Base-by-base conservation (phyloP, 2,113 vertebrate species). In the Arizona elegans region DNA sequence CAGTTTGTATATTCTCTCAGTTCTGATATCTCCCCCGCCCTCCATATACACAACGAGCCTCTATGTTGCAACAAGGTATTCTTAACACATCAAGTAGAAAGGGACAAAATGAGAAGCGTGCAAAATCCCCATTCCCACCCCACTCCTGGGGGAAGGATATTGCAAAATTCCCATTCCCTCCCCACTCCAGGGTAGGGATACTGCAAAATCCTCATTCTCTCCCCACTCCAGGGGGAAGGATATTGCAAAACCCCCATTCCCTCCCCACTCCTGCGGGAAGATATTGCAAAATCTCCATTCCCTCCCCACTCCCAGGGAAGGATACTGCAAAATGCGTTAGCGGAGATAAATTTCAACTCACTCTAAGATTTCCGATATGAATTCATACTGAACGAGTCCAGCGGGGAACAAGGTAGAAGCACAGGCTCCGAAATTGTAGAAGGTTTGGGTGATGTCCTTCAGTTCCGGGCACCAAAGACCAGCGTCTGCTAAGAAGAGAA, bases 401-500 rank as follows among this genome's bases (percentile, higher is more conserved):
- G 55, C 43, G 1, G 89, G 89, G 56, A 21, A 53, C 89, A 93
- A 93, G 43, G 88, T 43, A 38, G 88, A 86, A 7, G 55, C 6
- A n/a, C 29, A 90, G 88, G 81, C 89, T 90, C 88, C 92, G 0
- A 93, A 86, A 90, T 54, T 86, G 56, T 43, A 93, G 81, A 93
- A 93, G n/a, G 81, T 13, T 86, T 93, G 88, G 23, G 24, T 53
- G 81, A 93, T 54, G 47, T 93, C 92, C 47, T 86, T 62, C 81
- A 93, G 5, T 17, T 23, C 15, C 0, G 92, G 89, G 56, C 89
- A 93, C 92, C 88, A 90, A 87, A 87, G 43, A 62, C 53, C 75
- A 43, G 12, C 17, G 23, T 87, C 92, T 93, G 81, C 0, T 4
- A 43, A 87, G 21, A 53, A 90, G n/a, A 90, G 55, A 29, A 38